Base-by-base conservation (phyloP, 2,797 vertebrate species). In the Sebastes cheni region DNA sequence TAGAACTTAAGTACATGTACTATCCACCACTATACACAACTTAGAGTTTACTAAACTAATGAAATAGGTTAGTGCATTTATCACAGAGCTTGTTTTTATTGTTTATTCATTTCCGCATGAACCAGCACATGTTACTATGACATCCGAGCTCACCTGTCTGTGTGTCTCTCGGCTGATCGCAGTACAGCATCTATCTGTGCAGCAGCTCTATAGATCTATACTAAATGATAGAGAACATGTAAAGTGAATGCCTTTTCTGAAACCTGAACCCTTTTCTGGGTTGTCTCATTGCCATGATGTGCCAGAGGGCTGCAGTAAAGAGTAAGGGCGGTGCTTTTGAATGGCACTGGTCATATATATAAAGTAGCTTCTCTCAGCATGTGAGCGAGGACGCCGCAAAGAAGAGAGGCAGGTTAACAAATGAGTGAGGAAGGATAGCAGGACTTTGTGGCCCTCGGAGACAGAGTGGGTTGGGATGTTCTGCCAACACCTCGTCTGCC, bases 401-500 rank as follows among this genome's bases (percentile, higher is more conserved):
- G 83, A 86, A 90, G 82, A 89, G 77, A 86, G 80, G 84, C 79
- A 91, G 82, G 69, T 92, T 92, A 93, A 92, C 91, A 93, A 92
- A 93, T 92, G 90, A 93, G 86, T 77, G 81, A 84, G 85, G 80
- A 82, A 88, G 82, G 87, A 83, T 80, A 80, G 67, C 84, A 88
- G 90, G 92, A 93, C 90, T 88, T 74, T 75, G 72, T 71, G 89
- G 89, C 82, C 90, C 84, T 90, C 68, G 0, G 92, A 94, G 92
- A 92, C 90, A 59, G 83, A 91, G 91, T 83, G 91, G 78, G 81
- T 58, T 69, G 85, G 88, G 91, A 89, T 90, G 83, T 86, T 87
- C 83, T 93, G 94, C 90, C 90, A 93, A 89, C 90, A 85, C 75
- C 84, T 94, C 81, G 65, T 93, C 91, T 93, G 93, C 81, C 86